Base-by-base conservation (phyloP, 2,888 invertebrate genomes). In the Lasioglossum calceatum region DNA sequence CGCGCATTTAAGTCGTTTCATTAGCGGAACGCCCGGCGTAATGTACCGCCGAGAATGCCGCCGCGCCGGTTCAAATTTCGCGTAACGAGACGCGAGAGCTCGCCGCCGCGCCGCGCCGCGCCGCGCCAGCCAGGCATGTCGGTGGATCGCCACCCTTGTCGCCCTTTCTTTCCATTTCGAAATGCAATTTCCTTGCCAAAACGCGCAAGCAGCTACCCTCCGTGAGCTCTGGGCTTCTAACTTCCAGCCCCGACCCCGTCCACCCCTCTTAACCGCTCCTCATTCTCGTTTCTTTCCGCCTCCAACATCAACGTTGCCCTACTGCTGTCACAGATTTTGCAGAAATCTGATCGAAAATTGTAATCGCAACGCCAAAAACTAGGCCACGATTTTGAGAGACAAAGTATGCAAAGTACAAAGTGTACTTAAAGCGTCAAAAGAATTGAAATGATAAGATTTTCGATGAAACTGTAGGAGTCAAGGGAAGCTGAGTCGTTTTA, bases 1-100 rank as follows among this genome's bases (percentile, higher is more conserved):
- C 39, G 50, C 82, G 87, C 86, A 90, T 88, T 90, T 88, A 87
- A 90, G 87, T 86, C 77, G 87, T 88, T 90, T 90, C 90, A 90
- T 90, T 90, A 90, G 82, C 76, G 84, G 61, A 79, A 85, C 70
- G 85, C 14, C 71, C 67, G 71, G 39, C 82, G 81, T 85, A 87
- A 87, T 67, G 85, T 82, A 61, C 67, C 86, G 47, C 64, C 72
- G 39, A 75, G 86, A 87, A 88, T 81, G 27, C 27, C 27, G 27
- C 79, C 73, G 67, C n/a, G 80, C 79, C 73, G 67, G 80, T 80
- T 83, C 81, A 85, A 86, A 82, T 88, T 85, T 85, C 82, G 70
- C 80, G 39, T 80, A 85, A 88, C 82, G 81, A 89, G 76, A 85
- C 78, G 80, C 79, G 70, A 81, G 67, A 23, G 36, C 23, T 70